Evolutionary conservation across 2,888 invertebrate genomes (phyloP).

Genomic region (Dynastes tityus): DNA sequence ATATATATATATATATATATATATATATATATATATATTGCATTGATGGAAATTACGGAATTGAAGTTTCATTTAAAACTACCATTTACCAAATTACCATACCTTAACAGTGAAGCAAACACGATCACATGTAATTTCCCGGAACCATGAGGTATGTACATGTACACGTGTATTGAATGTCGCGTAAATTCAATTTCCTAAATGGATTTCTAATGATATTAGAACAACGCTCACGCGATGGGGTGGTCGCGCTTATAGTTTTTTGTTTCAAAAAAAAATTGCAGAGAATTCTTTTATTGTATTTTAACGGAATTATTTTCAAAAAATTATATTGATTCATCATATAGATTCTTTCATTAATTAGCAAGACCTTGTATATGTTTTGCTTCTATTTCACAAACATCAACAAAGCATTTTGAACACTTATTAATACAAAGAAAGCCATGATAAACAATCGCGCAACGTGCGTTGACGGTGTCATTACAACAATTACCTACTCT

Average conservation of each 20-base stretch:
- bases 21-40: no score
- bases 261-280: background rate
- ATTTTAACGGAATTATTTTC: background rate
- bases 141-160: no score
- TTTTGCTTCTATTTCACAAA: no score
- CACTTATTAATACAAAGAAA: background rate
- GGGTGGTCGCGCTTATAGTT: background rate
- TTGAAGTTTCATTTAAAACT: no score
- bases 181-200: conserved; percentile 16
- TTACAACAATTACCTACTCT: conserved; percentile 2
- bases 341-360: no score
- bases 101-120: no score
- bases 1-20: no score
- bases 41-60: no score
- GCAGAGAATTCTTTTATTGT: background rate
- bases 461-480: background rate
- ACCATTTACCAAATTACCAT: no score
- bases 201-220: conserved; percentile 15
- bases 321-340: no score
- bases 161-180: background rate
- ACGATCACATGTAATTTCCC: no score
- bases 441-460: background rate
- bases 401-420: background rate
- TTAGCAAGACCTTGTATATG: no score
- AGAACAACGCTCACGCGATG: background rate